Conservation (phyloP, 2,888 invertebrate species). For the Andrena minutula region DNA sequence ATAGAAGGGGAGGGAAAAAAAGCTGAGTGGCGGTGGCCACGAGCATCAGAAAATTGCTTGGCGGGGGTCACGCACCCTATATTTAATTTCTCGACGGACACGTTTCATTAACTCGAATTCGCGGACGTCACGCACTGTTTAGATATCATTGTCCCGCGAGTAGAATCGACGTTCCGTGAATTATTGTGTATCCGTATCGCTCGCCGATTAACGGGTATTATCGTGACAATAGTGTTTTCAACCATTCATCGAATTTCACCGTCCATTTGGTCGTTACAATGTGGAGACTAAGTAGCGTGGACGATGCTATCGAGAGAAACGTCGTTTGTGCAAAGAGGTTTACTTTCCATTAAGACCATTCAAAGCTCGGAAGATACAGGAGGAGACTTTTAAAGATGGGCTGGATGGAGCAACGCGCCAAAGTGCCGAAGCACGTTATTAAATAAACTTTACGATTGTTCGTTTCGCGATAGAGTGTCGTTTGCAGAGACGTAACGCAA, state of each 20-base stretch:
- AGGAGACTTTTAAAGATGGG: constrained; percentile 25
- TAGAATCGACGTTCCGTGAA: constrained; percentile 48
- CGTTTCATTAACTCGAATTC: constrained; percentile 66
- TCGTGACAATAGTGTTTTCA: constrained; percentile 24
- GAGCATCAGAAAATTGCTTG: constrained; percentile 56
- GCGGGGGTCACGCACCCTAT: constrained; percentile 45
- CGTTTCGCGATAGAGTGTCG: background rate
- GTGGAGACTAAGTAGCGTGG: constrained; percentile 1
- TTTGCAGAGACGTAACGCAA: background rate
- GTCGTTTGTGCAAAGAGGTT: constrained; percentile 7
- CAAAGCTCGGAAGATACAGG: constrained; percentile 10
- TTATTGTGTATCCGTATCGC: constrained; percentile 19
- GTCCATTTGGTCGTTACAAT: constrained; percentile 13
- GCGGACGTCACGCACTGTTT: constrained; percentile 15
- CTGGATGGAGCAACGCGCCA: constrained; percentile 16
- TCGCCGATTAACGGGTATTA: background rate
- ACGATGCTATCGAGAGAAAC: background rate
- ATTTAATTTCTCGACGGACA: constrained; percentile 68
- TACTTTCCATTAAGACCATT: constrained; percentile 8
- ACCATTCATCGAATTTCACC: constrained; percentile 18
- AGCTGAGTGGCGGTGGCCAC: constrained; percentile 13
- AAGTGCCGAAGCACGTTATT: constrained; percentile 29
- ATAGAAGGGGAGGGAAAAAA: constrained; percentile 22
- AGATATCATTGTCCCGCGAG: constrained; percentile 42
- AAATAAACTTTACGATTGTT: constrained; percentile 47